Evolutionary conservation across 2,797 vertebrate species (phyloP).

Genomic region (Mormyrops attenuatus): DNA sequence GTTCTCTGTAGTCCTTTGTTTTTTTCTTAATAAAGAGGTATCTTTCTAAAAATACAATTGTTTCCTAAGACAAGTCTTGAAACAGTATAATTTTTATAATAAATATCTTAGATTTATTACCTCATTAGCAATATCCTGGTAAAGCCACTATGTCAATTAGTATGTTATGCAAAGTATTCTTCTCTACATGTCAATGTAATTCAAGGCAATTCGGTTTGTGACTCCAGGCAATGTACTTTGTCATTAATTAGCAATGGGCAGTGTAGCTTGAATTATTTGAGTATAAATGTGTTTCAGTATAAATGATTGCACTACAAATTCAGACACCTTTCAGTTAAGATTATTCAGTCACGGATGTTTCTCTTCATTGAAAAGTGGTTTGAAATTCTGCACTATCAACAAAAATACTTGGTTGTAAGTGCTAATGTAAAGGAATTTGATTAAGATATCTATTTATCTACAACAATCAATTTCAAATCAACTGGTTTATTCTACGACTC

Average conservation of each 20-base stretch:
- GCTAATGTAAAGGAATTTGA: not conserved
- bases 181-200: slow-evolving; percentile 30
- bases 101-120: slow-evolving; percentile 40
- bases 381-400: not conserved
- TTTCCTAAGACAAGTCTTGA: not conserved
- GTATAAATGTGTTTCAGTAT: slow-evolving; percentile 29
- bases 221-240: slow-evolving; percentile 26
- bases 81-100: slow-evolving; percentile 33
- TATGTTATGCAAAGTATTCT: slow-evolving; percentile 42
- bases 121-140: slow-evolving; percentile 31
- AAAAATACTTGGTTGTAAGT: not conserved
- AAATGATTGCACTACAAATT: slow-evolving; percentile 12
- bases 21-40: slow-evolving; percentile 35
- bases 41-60: slow-evolving; percentile 19
- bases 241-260: slow-evolving; percentile 37
- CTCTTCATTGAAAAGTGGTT: not conserved
- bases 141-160: slow-evolving; percentile 29
- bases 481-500: not conserved
- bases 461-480: not conserved
- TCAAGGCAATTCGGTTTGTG: slow-evolving; percentile 19
- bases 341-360: slow-evolving; percentile 23
- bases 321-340: slow-evolving; percentile 17
- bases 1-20: slow-evolving; percentile 16
- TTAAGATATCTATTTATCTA: not conserved
- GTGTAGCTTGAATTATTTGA: slow-evolving; percentile 31